These are phyloP conservation scores for Corythoichthys haematopterus DNA, from an alignment of 2,113 vertebrate species.

Conservation along the genomic window DNA sequence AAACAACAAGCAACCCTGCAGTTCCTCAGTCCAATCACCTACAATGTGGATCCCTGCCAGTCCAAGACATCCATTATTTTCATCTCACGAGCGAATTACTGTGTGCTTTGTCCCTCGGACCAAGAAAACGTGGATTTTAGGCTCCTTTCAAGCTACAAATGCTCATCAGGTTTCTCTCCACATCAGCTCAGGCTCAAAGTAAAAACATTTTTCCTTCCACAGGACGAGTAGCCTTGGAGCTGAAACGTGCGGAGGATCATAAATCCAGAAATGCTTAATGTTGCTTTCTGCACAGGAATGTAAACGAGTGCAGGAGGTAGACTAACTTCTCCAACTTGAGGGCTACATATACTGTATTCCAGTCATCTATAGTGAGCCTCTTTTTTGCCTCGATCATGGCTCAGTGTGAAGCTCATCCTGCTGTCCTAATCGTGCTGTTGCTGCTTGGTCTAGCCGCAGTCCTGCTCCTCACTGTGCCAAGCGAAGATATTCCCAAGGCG, in stretches of 20 bases:
- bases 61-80: not conserved
- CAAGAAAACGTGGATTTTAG: slow-evolving; percentile 1
- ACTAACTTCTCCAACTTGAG: slow-evolving; percentile 25
- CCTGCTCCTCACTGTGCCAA: slow-evolving; percentile 78
- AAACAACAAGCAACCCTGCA: slow-evolving; percentile 21
- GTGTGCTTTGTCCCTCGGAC: not conserved
- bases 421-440: slow-evolving; percentile 66
- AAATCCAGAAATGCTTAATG: slow-evolving; percentile 13
- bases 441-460: slow-evolving; percentile 72
- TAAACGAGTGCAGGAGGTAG: slow-evolving; percentile 30
- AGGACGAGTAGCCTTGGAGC: slow-evolving; percentile 47
- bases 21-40: slow-evolving; percentile 4
- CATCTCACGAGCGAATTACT: not conserved
- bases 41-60: slow-evolving; percentile 18
- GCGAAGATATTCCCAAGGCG: slow-evolving; percentile 67
- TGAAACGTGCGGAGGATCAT: not conserved
- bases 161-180: slow-evolving; percentile 10
- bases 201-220: slow-evolving; percentile 33
- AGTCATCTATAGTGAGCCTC: not conserved
- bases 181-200: not conserved
- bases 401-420: slow-evolving; percentile 32
- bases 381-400: slow-evolving; percentile 47
- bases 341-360: not conserved
- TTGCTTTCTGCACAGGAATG: slow-evolving; percentile 31
- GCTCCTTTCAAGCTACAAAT: slow-evolving; percentile 2